Evolutionary conservation across 2,888 invertebrate species (phyloP), one percentile per base, ranked within the genome.

Genomic region (Leucania comma): DNA sequence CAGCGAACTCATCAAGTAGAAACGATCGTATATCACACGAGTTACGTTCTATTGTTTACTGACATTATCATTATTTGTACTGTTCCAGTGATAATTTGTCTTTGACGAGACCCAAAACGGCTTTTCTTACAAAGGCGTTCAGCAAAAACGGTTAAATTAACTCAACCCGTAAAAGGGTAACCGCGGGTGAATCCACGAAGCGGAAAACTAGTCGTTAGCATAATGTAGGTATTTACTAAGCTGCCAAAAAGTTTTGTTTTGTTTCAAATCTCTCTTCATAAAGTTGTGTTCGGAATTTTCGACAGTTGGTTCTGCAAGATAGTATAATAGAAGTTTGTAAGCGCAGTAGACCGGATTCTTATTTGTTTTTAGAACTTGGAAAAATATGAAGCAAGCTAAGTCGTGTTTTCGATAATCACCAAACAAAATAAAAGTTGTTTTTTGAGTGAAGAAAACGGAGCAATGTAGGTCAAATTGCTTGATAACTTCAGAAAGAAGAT

Each of bases 181-280:
- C 66, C 69, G 48, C 64, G 75, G 51, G 71, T 74, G 66, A 77
- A 38, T 66, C 70, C 73, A 22, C 60, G 69, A 78, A 82, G 73
- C 63, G 85, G 82, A 84, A 84, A 84, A 82, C 77, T 86, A 84
- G 77, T 74, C 71, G 63, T 84, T 76, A 76, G 50, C 56, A 69
- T 71, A 71, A 72, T 66, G 61, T 80, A 69, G 54, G 48, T 72
- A 67, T 69, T 70, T 62, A 74, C 68, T 20, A 42, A 66, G 32
- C 51, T 58, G 63, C 51, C 56, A 63, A 50, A 29, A 60, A 75
- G 48, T 78, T 81, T 73, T 78, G 68, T 78, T 73, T 81, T 73
- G 68, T 80, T 80, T 29, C 17, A 54, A 70, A 83, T 61, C 73
- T 63, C 51, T 71, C 51, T 63, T 66, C 46, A 42, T 48, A 77